Base-by-base conservation (phyloP, 2,113 vertebrate genomes). In the Pseudorectes ferrugineus region DNA sequence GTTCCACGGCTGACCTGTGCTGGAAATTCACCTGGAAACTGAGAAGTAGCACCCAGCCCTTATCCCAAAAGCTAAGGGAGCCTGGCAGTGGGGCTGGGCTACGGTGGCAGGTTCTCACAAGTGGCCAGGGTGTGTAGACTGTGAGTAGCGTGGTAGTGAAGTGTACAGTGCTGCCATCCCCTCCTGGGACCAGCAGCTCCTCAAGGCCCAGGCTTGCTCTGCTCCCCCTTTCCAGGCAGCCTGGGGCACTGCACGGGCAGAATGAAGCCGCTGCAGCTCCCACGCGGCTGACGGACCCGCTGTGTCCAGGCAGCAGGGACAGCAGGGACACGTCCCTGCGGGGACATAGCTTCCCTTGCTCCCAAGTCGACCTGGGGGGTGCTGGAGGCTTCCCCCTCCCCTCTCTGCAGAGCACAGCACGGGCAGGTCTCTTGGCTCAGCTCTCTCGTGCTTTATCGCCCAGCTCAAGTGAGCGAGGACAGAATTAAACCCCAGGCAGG, bases 401-500 rank as follows among this genome's bases (percentile, higher is more conserved):
- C 2, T 86, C 38, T 24, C 48, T 16, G 15, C 17, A 43, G 62
- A 68, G 55, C 92, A 12, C 54, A 42, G 6, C 1, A 6, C 2
- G 20, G 73, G 12, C 52, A 6, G 62, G 28, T 45, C 94, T 89
- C 84, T 81, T 75, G 84, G 95, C 87, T 91, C 28, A 0, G 12
- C 84, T 57, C 68, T 51, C 4, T 38, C 4, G 0, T 73, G 88
- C 86, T 96, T 96, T 96, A 91, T 89, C 62, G 35, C 94, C 58
- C 75, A 11, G 88, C 94, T 96, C 95, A 88, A 95, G 92, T 73
- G 86, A 88, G 88, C 74, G 26, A 71, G 84, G 68, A 80, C 89
- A 93, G 95, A 91, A 96, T 93, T 88, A 89, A 96, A 92, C 54
- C 89, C 92, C 28, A 4, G 92, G 95, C 93, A 94, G 95, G 85